Evolutionary conservation across 2,113 vertebrate species (phyloP).

Genomic region (Toxostoma redivivum): DNA sequence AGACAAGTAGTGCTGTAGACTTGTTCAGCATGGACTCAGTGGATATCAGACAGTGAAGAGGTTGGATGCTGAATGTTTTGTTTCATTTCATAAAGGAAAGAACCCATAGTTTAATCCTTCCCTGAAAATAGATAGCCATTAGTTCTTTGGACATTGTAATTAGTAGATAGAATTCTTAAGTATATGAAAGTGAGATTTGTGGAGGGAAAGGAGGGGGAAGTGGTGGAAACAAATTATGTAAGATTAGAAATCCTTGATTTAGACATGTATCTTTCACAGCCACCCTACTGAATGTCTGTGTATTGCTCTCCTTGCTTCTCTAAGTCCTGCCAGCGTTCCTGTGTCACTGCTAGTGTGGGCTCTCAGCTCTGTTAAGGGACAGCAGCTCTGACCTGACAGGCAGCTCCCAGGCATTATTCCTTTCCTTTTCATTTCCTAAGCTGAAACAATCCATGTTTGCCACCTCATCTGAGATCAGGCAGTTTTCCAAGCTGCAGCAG

Average conservation of each 20-base stretch:
- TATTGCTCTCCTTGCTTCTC: not conserved
- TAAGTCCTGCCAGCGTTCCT: not conserved
- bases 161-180: not conserved
- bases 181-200: not conserved
- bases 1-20: not conserved
- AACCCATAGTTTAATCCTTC: not conserved
- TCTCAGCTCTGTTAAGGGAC: not conserved
- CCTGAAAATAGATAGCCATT: not conserved
- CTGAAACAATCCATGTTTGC: not conserved
- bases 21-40: not conserved
- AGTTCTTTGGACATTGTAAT: not conserved
- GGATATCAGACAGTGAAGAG: not conserved
- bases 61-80: not conserved
- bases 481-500: not conserved
- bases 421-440: not conserved
- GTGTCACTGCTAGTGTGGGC: not conserved
- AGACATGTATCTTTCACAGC: not conserved
- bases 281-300: not conserved
- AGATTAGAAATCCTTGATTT: not conserved
- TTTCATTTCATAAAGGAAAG: not conserved
- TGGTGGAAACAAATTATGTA: not conserved
- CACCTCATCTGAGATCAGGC: not conserved
- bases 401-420: not conserved
- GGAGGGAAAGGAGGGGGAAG: rapidly evolving
- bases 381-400: not conserved